phyloP scores from a whole-genome alignment of 2,888 invertebrate species.

The Noctua janthina region DNA sequence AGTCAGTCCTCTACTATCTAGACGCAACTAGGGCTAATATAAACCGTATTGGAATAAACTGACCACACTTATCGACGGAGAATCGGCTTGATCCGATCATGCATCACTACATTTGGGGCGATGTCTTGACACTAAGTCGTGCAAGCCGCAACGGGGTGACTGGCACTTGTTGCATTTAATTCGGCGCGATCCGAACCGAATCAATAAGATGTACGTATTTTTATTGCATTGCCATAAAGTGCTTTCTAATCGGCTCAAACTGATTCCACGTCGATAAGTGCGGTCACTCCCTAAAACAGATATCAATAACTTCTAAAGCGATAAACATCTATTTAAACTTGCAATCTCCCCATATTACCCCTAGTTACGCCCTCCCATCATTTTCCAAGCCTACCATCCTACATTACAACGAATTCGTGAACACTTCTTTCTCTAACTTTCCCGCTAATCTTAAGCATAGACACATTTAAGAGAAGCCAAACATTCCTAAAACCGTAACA shows the following conservation, averaged over 20 bases:
- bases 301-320: slow-evolving; percentile 59
- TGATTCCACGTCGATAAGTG: not conserved
- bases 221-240: not conserved
- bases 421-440: slow-evolving; percentile 81
- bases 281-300: slow-evolving; percentile 14
- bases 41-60: slow-evolving; percentile 28
- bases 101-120: not conserved
- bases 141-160: not conserved
- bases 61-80: not conserved
- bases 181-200: not conserved
- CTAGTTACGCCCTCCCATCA: slow-evolving; percentile 61
- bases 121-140: too few relatives aligned
- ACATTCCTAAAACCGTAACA: slow-evolving; percentile 67
- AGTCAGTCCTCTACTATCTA: slow-evolving; percentile 30
- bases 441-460: slow-evolving; percentile 82
- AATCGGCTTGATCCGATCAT: not conserved
- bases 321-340: slow-evolving; percentile 34
- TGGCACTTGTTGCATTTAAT: not conserved
- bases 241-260: not conserved
- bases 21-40: slow-evolving; percentile 61
- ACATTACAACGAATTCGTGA: slow-evolving; percentile 73
- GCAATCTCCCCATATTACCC: slow-evolving; percentile 8
- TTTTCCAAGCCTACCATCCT: slow-evolving; percentile 66
- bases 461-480: slow-evolving; percentile 67
- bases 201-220: too few relatives aligned